phyloP scores from a whole-genome alignment of 2,888 invertebrate genomes.

The Plebejus anna region DNA sequence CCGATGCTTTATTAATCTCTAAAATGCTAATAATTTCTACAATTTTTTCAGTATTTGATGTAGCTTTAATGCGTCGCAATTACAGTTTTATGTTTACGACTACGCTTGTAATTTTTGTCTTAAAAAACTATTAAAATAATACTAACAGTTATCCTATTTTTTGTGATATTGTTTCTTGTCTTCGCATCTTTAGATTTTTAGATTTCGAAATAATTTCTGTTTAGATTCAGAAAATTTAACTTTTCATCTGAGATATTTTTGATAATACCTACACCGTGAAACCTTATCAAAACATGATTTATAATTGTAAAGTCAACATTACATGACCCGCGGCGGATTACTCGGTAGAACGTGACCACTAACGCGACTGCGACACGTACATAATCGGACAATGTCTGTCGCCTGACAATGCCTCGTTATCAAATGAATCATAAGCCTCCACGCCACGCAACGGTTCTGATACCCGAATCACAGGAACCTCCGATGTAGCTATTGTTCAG shows the following conservation, averaged over 20 bases:
- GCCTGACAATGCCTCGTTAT: slow-evolving; percentile 24
- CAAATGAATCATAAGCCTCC: slow-evolving; percentile 13
- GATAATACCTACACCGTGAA: neutral
- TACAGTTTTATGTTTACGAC: neutral
- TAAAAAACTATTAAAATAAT: neutral
- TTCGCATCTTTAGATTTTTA: neutral
- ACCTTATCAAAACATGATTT: neutral
- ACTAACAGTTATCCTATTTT: neutral
- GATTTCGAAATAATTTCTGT: neutral
- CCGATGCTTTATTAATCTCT: neutral
- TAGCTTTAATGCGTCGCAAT: neutral
- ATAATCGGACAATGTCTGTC: slow-evolving; percentile 25
- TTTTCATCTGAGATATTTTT: neutral
- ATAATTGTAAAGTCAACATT: slow-evolving; percentile 11
- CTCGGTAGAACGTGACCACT: slow-evolving; percentile 14
- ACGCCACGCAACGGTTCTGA: neutral
- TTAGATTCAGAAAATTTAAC: neutral
- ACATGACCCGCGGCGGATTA: slow-evolving; percentile 22
- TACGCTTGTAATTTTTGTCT: neutral
- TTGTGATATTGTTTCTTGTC: neutral
- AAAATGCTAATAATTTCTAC: neutral
- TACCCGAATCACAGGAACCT: neutral
- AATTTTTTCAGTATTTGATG: neutral
- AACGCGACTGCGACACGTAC: slow-evolving; percentile 14
- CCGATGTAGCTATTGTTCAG: neutral